phyloP scores from a whole-genome alignment of 2,797 vertebrate genomes.

The Prionace glauca region DNA sequence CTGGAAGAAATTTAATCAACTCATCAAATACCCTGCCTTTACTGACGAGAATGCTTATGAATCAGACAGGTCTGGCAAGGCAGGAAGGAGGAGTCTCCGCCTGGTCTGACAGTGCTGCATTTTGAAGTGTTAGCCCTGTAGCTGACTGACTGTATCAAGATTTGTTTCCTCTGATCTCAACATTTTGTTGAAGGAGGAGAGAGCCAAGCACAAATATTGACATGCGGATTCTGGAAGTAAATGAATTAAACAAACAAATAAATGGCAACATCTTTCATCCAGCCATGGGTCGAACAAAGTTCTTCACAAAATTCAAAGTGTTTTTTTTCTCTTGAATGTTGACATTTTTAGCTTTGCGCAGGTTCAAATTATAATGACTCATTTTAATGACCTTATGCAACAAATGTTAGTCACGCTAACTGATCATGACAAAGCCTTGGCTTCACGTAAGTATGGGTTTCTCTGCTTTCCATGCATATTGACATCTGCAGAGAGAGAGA shows the following conservation, averaged over 20 bases:
- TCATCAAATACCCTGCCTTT: conserved; percentile 25
- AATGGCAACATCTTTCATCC: background rate
- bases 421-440: background rate
- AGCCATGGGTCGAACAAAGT: background rate
- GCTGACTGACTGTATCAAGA: no score
- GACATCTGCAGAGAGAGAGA: background rate
- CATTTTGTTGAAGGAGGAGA: background rate
- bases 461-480: background rate
- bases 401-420: no score
- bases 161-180: background rate
- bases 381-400: background rate
- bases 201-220: no score
- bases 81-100: background rate
- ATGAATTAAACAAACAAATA: background rate
- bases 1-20: conserved; percentile 33
- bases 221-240: background rate
- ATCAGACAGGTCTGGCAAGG: background rate
- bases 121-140: background rate
- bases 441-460: background rate
- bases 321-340: background rate
- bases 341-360: background rate
- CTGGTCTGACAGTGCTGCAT: background rate
- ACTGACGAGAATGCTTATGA: conserved; percentile 28
- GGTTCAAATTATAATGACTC: background rate
- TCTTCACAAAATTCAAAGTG: background rate